These are phyloP conservation scores for Neelides sp. DNA, from an alignment of 1,140 invertebrate genomes.

Conservation along the genomic window DNA sequence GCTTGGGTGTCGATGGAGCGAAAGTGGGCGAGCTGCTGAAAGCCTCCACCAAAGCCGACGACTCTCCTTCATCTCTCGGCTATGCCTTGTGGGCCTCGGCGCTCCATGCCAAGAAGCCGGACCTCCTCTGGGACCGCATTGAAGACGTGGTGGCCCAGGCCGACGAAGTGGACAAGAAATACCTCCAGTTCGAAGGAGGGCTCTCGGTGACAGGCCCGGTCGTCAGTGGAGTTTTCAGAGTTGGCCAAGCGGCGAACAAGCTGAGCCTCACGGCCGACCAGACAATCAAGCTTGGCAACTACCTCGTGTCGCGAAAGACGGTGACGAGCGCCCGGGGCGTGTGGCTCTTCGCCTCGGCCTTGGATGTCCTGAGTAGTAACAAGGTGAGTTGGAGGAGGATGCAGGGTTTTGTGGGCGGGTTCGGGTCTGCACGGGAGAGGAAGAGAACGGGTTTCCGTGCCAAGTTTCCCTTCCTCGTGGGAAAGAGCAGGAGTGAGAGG, in stretches of 20 bases:
- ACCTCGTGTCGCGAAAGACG: slow-evolving; percentile 75
- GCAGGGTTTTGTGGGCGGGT: too few relatives aligned
- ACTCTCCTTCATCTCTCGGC: slow-evolving; percentile 21
- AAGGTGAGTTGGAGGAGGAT: slow-evolving; percentile 45
- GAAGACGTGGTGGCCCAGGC: slow-evolving; percentile 86
- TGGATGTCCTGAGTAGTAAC: slow-evolving; percentile 55
- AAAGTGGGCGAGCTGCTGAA: slow-evolving; percentile 25
- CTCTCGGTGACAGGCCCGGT: slow-evolving; percentile 48
- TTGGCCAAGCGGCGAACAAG: slow-evolving; percentile 55
- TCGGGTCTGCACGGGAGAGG: too few relatives aligned
- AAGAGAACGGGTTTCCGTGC: too few relatives aligned
- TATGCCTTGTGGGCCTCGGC: slow-evolving; percentile 23
- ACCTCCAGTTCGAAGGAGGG: slow-evolving; percentile 87
- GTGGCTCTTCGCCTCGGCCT: slow-evolving; percentile 60
- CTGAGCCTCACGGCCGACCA: slow-evolving; percentile 61
- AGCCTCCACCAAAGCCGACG: slow-evolving; percentile 23
- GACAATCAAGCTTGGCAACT: slow-evolving; percentile 78
- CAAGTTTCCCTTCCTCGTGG: too few relatives aligned
- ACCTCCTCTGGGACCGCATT: slow-evolving; percentile 47
- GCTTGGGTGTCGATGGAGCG: slow-evolving; percentile 14
- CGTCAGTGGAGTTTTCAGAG: slow-evolving; percentile 57
- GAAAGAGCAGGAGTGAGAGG: too few relatives aligned
- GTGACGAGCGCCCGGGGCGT: slow-evolving; percentile 74
- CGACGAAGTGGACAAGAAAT: slow-evolving; percentile 81
- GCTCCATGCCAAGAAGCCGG: slow-evolving; percentile 17